These are phyloP conservation scores for Phyllotreta cruciferae DNA, from an alignment of 2,888 invertebrate species.

Conservation along the genomic window DNA sequence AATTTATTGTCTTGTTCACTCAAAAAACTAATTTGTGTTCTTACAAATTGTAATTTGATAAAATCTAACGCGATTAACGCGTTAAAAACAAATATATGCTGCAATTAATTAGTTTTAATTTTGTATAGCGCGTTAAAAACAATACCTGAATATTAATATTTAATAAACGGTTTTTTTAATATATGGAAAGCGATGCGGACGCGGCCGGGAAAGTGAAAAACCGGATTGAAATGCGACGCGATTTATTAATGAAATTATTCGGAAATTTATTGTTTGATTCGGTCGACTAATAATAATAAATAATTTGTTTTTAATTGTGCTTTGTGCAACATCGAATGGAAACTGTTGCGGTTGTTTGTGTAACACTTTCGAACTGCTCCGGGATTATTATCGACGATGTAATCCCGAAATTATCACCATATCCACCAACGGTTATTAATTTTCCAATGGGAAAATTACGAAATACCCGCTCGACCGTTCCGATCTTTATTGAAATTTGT, in stretches of 20 bases:
- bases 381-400: constrained; percentile 30
- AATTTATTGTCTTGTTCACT: no score
- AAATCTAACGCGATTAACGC: no score
- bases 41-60: no score
- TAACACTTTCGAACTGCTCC: constrained; percentile 36
- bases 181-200: no score
- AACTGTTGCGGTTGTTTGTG: constrained; percentile 39
- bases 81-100: no score
- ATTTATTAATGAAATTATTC: constrained; percentile 43
- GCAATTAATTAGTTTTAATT: no score
- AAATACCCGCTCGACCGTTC: constrained; percentile 5
- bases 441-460: constrained; percentile 23
- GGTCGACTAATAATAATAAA: constrained; percentile 42
- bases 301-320: constrained; percentile 46
- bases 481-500: constrained; percentile 10
- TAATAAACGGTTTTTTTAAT: no score
- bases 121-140: no score
- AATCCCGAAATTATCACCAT: constrained; percentile 28
- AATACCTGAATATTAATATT: no score
- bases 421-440: constrained; percentile 24
- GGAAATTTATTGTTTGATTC: constrained; percentile 40
- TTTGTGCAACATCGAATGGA: constrained; percentile 38
- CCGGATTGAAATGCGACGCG: constrained; percentile 38
- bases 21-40: no score
- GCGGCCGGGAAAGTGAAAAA: constrained; percentile 31